Evolutionary conservation across 2,113 vertebrate genomes (phyloP).

Genomic region (Anguilla rostrata): DNA sequence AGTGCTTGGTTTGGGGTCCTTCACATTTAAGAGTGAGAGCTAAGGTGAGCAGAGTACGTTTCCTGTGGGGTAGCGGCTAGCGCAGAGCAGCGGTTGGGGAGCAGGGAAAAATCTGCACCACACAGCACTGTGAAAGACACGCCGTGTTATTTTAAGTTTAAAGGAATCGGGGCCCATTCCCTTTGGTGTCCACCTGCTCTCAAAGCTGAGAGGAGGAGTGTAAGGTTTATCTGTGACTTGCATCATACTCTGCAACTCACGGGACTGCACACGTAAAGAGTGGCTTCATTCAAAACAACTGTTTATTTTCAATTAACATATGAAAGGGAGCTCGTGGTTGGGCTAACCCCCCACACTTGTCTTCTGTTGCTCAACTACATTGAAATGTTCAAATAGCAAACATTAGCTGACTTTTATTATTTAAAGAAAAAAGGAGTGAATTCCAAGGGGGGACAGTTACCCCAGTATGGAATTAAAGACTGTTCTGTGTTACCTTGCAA

Average conservation of each 20-base stretch:
- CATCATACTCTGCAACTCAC: conserved; percentile 27
- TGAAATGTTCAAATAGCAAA: conserved; percentile 18
- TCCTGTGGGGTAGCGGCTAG: neutral
- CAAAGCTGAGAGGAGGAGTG: conserved; percentile 37
- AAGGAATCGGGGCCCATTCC: neutral
- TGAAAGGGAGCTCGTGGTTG: conserved; percentile 50
- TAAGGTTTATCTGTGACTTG: conserved; percentile 37
- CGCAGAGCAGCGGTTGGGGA: neutral
- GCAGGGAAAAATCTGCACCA: neutral
- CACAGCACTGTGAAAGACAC: neutral
- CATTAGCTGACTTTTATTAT: conserved; percentile 20
- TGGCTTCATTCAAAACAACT: conserved; percentile 47
- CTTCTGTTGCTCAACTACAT: conserved; percentile 53
- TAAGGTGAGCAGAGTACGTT: neutral
- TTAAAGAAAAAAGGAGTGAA: conserved; percentile 2
- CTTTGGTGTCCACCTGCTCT: neutral
- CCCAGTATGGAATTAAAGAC: neutral
- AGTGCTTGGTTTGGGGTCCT: conserved; percentile 45
- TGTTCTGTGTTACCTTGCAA: too few relatives aligned
- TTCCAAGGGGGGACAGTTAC: neutral
- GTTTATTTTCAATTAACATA: conserved; percentile 57
- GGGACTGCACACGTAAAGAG: conserved; percentile 30
- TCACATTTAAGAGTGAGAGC: conserved; percentile 21
- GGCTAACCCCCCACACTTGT: conserved; percentile 42
- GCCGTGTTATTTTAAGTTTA: neutral